These are phyloP conservation scores for Synodontis membranacea DNA, from an alignment of 2,113 vertebrate species.

Conservation along the genomic window DNA sequence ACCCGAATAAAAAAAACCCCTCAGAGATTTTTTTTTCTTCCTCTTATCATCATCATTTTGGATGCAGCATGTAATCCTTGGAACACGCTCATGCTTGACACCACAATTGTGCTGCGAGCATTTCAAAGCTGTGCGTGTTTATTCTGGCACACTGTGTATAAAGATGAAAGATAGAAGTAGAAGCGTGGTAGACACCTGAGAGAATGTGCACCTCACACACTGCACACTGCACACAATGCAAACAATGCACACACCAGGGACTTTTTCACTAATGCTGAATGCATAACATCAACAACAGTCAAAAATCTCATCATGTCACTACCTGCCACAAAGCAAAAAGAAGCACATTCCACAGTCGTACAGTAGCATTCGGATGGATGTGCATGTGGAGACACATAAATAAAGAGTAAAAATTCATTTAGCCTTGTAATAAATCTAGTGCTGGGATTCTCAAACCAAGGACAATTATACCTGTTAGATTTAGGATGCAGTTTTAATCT, in stretches of 20 bases:
- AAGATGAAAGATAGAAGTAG: slow-evolving; percentile 65
- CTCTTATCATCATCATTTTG: neutral
- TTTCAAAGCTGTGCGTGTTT: slow-evolving; percentile 65
- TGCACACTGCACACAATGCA: no score
- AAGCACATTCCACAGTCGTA: slow-evolving; percentile 43
- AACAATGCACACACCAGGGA: neutral
- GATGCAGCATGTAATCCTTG: slow-evolving; percentile 64
- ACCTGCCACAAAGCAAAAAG: slow-evolving; percentile 41
- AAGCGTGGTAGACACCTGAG: slow-evolving; percentile 49
- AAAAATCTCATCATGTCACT: slow-evolving; percentile 46
- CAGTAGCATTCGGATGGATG: slow-evolving; percentile 25
- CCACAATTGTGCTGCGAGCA: slow-evolving; percentile 66
- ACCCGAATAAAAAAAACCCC: slow-evolving; percentile 13
- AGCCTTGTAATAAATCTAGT: neutral
- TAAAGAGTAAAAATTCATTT: neutral
- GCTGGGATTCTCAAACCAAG: neutral
- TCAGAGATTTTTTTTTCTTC: slow-evolving; percentile 25
- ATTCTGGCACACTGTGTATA: slow-evolving; percentile 55
- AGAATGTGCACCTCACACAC: slow-evolving; percentile 50
- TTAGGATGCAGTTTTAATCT: neutral
- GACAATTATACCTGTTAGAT: neutral
- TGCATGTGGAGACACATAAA: slow-evolving; percentile 28
- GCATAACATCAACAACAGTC: slow-evolving; percentile 47
- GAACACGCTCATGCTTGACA: slow-evolving; percentile 67
- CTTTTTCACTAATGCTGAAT: slow-evolving; percentile 20